Base-by-base conservation (phyloP, 2,888 invertebrate genomes). In the Rhogogaster chlorosoma region DNA sequence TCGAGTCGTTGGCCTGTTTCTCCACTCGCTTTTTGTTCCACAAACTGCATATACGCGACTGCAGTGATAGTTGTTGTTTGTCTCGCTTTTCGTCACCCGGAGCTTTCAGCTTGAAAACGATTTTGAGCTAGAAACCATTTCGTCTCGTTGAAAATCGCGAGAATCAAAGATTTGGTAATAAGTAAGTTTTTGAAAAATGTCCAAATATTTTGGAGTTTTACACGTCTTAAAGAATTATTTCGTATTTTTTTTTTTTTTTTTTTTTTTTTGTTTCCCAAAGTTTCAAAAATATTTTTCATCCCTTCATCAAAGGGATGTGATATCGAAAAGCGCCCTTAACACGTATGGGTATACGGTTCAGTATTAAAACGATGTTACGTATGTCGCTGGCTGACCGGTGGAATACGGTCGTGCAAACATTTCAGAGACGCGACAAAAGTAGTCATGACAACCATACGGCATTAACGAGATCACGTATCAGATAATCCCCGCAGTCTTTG, bases 401-500 rank as follows among this genome's bases (percentile, higher is more conserved):
- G 42, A 18, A 12, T 45, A n/a, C 26, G 64, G 18, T 64, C 45
- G 45, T 64, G 80, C 38, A 80, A 67, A 83, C 83, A 83, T 83
- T 83, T 67, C 32, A 45, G 67, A 83, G 53, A 83, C 22, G 71
- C 29, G 67, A 83, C 83, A 83, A 83, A 83, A 83, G 83, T 83
- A 83, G 83, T 32, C 83, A 83, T 83, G 83, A 83, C 83, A 70
- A 83, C 83, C 67, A 12, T 42, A 42, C 15, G 22, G 67, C 49
- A 83, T 83, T 83, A 83, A 83, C 83, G 83, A 83, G 83, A 67
- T 70, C 83, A 67, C 83, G 67, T 70, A 83, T 49, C 83, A n/a
- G 83, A 70, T 83, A 83, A 83, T 83, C 83, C 83, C 70, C 49
- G 15, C 57, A 80, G 83, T 67, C 83, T 83, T 83, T 83, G 36